Conservation (phyloP, 2,113 vertebrate species). For the Mus musculus region DNA sequence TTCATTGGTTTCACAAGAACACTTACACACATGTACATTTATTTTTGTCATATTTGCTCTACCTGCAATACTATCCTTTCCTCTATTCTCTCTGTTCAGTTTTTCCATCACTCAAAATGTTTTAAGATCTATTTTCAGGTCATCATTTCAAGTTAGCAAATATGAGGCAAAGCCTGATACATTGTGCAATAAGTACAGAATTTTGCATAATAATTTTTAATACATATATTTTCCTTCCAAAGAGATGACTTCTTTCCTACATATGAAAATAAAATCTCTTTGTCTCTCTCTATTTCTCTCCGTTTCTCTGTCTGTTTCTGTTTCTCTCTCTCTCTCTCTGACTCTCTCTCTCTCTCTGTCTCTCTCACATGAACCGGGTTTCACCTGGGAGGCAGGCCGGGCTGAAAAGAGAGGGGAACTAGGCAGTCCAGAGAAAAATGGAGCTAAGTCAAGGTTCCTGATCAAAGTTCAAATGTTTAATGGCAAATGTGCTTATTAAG, state of each 20-base stretch:
- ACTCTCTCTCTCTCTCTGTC: too few species aligned
- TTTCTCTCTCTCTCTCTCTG: too few species aligned
- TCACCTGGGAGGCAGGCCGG: too few species aligned
- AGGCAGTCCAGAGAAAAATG: too few species aligned
- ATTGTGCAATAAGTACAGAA: not conserved
- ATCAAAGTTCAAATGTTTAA: too few species aligned
- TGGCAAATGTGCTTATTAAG: too few species aligned
- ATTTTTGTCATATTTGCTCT: not conserved
- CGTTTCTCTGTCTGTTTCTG: too few species aligned
- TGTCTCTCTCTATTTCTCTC: too few species aligned
- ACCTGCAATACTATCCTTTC: fast-evolving
- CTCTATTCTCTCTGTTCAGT: not conserved
- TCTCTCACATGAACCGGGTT: too few species aligned
- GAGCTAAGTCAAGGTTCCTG: too few species aligned
- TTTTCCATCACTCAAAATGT: not conserved
- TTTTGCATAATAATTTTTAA: not conserved
- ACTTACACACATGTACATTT: too few species aligned
- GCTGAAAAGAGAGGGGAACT: too few species aligned
- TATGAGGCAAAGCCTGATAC: not conserved
- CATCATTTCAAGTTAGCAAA: not conserved
- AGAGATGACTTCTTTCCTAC: not conserved
- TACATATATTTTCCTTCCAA: not conserved
- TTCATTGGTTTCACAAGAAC: not conserved
- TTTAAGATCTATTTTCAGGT: not conserved
- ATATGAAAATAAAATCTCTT: not conserved